Evolutionary conservation across 2,888 invertebrate genomes (phyloP).

Genomic region (Notocelia uddmanniana): DNA sequence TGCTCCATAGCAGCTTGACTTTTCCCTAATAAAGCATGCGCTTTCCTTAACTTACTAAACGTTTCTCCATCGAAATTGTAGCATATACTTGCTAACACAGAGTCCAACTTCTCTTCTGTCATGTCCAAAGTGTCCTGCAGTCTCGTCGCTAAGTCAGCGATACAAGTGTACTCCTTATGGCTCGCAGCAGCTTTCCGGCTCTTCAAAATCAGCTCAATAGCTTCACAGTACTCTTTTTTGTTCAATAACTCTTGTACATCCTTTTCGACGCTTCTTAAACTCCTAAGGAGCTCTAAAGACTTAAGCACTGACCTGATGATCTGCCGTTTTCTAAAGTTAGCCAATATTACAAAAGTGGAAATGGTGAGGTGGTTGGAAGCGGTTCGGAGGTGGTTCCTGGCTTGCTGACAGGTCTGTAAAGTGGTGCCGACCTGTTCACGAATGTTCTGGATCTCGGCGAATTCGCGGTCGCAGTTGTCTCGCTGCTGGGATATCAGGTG

Average conservation of each 20-base stretch:
- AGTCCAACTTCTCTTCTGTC: slow-evolving; percentile 96
- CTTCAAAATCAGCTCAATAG: slow-evolving; percentile 95
- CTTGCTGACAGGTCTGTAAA: slow-evolving; percentile 89
- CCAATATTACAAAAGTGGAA: slow-evolving; percentile 94
- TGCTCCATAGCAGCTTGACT: slow-evolving; percentile 97
- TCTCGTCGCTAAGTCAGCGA: slow-evolving; percentile 93
- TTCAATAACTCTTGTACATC: slow-evolving; percentile 92
- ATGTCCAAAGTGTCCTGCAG: slow-evolving; percentile 96
- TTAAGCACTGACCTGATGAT: slow-evolving; percentile 92
- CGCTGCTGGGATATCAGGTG: slow-evolving; percentile 97
- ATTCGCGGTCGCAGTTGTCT: slow-evolving; percentile 93
- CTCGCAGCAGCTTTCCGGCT: slow-evolving; percentile 94
- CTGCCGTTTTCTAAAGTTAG: slow-evolving; percentile 96
- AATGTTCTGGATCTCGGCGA: slow-evolving; percentile 90
- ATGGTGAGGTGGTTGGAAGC: slow-evolving; percentile 94
- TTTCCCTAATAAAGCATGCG: slow-evolving; percentile 95
- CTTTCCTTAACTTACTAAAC: slow-evolving; percentile 94
- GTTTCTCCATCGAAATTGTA: slow-evolving; percentile 91
- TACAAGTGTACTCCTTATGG: slow-evolving; percentile 96
- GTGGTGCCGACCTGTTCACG: slow-evolving; percentile 89
- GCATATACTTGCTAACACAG: slow-evolving; percentile 91
- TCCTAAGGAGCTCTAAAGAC: slow-evolving; percentile 85
- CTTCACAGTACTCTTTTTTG: slow-evolving; percentile 94
- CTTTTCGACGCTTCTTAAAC: slow-evolving; percentile 92
- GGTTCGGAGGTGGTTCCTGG: slow-evolving; percentile 89